Conservation (phyloP, 2,888 invertebrate genomes). For the Siphlonurus alternatus region DNA sequence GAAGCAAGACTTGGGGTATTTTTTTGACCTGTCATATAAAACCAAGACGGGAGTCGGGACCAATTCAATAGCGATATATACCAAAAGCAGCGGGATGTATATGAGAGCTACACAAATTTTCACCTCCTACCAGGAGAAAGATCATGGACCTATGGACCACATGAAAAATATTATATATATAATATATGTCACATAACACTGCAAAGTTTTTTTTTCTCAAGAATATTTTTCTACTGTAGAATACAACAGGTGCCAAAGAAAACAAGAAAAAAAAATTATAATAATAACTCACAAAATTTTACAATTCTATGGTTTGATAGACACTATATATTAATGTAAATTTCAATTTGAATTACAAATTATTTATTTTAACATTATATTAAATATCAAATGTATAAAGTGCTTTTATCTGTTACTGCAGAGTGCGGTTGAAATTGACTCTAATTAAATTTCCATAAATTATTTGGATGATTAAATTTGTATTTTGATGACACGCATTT, state of each 20-base stretch:
- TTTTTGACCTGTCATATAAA: neutral
- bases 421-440: no score
- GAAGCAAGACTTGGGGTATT: no score
- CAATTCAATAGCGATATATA: no score
- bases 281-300: neutral
- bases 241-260: neutral
- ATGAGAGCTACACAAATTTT: neutral
- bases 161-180: neutral
- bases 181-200: neutral
- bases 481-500: no score
- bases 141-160: no score
- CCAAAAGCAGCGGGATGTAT: neutral
- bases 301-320: neutral
- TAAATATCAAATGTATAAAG: no score
- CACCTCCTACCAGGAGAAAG: neutral
- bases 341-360: neutral
- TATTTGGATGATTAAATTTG: no score
- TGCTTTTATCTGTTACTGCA: no score
- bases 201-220: neutral
- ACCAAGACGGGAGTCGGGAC: no score
- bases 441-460: no score
- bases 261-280: neutral
- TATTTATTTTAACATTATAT: no score
- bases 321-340: neutral
- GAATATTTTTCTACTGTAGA: neutral